phyloP scores from a whole-genome alignment of 2,797 vertebrate species.

The Heterohyrax brucei region DNA sequence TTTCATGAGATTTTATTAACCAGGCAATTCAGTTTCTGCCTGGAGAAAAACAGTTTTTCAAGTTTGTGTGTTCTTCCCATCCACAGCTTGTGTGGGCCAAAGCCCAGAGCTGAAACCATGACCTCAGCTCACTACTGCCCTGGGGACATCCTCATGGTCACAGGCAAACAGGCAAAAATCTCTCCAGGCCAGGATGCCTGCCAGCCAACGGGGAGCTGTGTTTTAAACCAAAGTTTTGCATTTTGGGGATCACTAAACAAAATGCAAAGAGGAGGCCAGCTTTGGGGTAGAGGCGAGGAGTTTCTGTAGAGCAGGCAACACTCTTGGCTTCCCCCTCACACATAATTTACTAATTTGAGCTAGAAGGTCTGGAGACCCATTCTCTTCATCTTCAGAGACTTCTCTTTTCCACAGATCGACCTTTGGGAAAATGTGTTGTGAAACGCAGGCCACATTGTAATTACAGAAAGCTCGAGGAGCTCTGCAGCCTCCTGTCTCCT shows the following conservation, averaged over 20 bases:
- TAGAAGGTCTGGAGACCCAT: not conserved
- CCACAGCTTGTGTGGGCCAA: conserved; percentile 64
- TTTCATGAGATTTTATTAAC: conserved; percentile 37
- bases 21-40: conserved; percentile 66
- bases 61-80: conserved; percentile 8
- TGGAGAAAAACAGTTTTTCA: conserved; percentile 64
- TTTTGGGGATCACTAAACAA: conserved; percentile 64
- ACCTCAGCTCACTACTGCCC: conserved; percentile 77
- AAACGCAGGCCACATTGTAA: not conserved
- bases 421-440: not conserved
- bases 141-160: conserved; percentile 65
- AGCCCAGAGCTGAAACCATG: not conserved
- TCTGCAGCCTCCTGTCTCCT: not conserved
- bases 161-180: conserved; percentile 53
- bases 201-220: not conserved
- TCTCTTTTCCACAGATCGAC: conserved; percentile 28
- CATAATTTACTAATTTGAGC: not conserved
- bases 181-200: not conserved
- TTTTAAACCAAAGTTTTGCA: conserved; percentile 63
- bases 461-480: not conserved
- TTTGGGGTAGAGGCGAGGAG: not conserved
- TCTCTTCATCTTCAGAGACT: conserved; percentile 19
- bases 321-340: not conserved
- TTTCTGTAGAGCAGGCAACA: not conserved
- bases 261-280: conserved; percentile 34